Evolutionary conservation across 2,113 vertebrate species (phyloP).

Genomic region (Scolopax mira): DNA sequence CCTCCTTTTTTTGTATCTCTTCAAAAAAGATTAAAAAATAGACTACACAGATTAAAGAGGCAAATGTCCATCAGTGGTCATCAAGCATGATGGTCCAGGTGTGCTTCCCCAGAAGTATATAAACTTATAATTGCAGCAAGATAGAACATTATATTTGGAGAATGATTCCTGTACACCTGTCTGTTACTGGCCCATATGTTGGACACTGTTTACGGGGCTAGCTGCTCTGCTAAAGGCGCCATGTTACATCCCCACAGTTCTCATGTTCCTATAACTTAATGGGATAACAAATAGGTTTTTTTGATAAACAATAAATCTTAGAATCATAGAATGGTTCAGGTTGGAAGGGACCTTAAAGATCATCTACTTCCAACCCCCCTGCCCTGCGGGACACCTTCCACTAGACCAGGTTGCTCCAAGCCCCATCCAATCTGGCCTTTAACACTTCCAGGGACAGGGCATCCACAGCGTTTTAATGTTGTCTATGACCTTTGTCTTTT

Average conservation of each 20-base stretch:
- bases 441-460: neutral
- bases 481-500: neutral
- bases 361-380: neutral
- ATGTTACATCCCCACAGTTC: neutral
- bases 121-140: neutral
- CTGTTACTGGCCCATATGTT: neutral
- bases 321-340: neutral
- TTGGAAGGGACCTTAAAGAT: neutral
- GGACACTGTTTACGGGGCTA: neutral
- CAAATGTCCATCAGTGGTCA: neutral
- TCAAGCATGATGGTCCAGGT: neutral
- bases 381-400: neutral
- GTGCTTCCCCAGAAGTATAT: neutral
- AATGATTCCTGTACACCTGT: neutral
- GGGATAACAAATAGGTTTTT: neutral
- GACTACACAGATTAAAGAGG: neutral
- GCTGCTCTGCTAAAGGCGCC: neutral
- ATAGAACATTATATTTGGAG: neutral
- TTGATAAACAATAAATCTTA: neutral
- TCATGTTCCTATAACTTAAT: neutral
- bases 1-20: too few species aligned
- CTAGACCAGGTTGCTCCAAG: neutral
- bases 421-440: neutral
- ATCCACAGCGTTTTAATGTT: neutral
- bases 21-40: neutral